Evolutionary conservation across 2,888 invertebrate genomes (phyloP), one percentile per base, ranked within the genome.

Genomic region (Seira sanloemensis): DNA sequence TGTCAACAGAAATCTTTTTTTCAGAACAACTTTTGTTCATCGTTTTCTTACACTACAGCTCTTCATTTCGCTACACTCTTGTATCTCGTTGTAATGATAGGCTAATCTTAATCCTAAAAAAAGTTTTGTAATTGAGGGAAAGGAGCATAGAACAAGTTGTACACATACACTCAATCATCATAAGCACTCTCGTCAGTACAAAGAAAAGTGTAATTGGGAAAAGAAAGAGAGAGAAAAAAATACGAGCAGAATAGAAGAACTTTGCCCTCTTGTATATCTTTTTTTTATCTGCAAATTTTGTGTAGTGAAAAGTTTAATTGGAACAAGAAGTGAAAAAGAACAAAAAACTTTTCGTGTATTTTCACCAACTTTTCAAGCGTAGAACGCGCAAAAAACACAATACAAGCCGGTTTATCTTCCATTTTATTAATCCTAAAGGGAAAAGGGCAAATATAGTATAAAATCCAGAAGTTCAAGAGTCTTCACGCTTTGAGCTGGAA

Each of bases 11-110:
- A 71, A 46, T n/a, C n/a, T n/a, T n/a, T n/a, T n/a, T n/a, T n/a
- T n/a, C n/a, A n/a, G n/a, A n/a, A n/a, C n/a, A n/a, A n/a, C n/a
- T n/a, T n/a, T n/a, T n/a, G n/a, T 71, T 71, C 16, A 18, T 27
- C 37, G 24, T 77, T n/a, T n/a, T 46, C 68, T 69, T 77, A 21
- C 46, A 46, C 65, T 69, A 46, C 23, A 71, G 65, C 71, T 78
- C 65, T n/a, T n/a, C n/a, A n/a, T 78, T 65, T 69, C 23, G 19
- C 50, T 66, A 19, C 27, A 26, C 27, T 37, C 65, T n/a, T n/a
- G n/a, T n/a, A 74, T 54, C 62, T 74, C 62, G 46, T 27, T n/a
- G n/a, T 78, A 73, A 73, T 79, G 72, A 79, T 72, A 66, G 66
- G 66, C 23, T 73, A 26, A 72, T 68, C 65, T 46, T 16, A 24